These are phyloP conservation scores for Ailuropoda melanoleuca DNA, from an alignment of 2,113 vertebrate genomes.

Conservation along the genomic window DNA sequence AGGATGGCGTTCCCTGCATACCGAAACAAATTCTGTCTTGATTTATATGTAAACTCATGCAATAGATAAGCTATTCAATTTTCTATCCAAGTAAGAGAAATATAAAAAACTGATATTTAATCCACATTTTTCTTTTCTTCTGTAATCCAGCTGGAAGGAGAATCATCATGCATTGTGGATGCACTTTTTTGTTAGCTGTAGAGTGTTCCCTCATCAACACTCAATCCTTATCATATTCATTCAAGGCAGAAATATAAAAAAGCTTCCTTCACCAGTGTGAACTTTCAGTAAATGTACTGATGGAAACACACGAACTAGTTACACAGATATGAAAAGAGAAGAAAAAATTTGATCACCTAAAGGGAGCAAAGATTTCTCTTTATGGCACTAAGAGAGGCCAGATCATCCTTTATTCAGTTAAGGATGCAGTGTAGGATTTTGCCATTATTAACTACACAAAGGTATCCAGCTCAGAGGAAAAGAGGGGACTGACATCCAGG, in stretches of 20 bases:
- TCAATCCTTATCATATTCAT: neutral
- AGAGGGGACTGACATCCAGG: neutral
- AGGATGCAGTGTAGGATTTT: neutral
- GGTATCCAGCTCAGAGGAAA: neutral
- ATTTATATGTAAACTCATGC: neutral
- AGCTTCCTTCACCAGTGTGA: neutral
- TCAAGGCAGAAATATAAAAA: neutral
- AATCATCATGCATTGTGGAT: conserved; percentile 9
- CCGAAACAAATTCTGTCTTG: neutral
- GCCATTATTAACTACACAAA: neutral
- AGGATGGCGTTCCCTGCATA: rapidly evolving
- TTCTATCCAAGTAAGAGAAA: conserved; percentile 5
- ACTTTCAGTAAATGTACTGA: neutral
- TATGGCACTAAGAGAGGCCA: neutral
- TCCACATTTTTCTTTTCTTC: conserved; percentile 44
- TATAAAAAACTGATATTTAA: neutral
- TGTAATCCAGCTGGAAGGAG: neutral
- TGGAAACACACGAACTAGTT: neutral
- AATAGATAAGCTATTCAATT: neutral
- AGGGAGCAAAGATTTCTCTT: neutral
- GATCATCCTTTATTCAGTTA: neutral
- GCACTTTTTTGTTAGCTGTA: neutral
- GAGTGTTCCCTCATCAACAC: neutral
- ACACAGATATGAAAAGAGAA: neutral
- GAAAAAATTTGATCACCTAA: neutral